Evolutionary conservation across 1,140 invertebrate genomes (phyloP).

Genomic region (Drosophila miranda): DNA sequence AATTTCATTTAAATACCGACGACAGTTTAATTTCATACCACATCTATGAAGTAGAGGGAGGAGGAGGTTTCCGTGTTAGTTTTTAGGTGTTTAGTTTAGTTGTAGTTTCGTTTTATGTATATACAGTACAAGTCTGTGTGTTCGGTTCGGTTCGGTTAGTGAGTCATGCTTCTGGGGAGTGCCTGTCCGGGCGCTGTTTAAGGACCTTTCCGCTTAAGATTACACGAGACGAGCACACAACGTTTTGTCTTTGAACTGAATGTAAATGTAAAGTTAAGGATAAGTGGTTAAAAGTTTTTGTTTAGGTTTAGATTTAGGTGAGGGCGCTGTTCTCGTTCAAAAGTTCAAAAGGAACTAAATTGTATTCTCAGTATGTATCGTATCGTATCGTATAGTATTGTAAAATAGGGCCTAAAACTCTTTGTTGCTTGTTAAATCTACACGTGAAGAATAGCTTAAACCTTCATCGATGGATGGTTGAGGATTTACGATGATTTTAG

Average conservation of each 20-base stretch:
- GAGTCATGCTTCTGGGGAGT: background rate
- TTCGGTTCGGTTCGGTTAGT: constrained; percentile 53
- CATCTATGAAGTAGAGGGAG: constrained; percentile 41
- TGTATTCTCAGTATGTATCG: constrained; percentile 51
- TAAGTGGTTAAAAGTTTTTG: too few relatives aligned
- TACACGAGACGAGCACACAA: constrained; percentile 47
- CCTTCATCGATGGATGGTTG: constrained; percentile 36
- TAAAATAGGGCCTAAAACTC: constrained; percentile 70
- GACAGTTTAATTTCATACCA: constrained; percentile 69
- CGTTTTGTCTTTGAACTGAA: constrained; percentile 45
- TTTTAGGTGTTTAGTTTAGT: constrained; percentile 21
- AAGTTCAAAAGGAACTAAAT: constrained; percentile 70
- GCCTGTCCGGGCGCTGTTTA: background rate
- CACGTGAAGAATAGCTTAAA: constrained; percentile 61
- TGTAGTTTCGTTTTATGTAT: constrained; percentile 39
- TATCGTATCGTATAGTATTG: constrained; percentile 46
- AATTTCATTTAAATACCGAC: constrained; percentile 31
- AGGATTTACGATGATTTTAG: background rate
- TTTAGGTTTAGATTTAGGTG: too few relatives aligned
- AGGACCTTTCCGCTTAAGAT: constrained; percentile 22
- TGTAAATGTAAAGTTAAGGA: constrained; percentile 15
- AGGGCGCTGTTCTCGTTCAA: constrained; percentile 45
- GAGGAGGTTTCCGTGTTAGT: constrained; percentile 5
- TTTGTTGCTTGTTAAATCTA: constrained; percentile 66
- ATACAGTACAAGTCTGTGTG: constrained; percentile 69